phyloP scores from a whole-genome alignment of 2,797 vertebrate species.

The Pterois miles region DNA sequence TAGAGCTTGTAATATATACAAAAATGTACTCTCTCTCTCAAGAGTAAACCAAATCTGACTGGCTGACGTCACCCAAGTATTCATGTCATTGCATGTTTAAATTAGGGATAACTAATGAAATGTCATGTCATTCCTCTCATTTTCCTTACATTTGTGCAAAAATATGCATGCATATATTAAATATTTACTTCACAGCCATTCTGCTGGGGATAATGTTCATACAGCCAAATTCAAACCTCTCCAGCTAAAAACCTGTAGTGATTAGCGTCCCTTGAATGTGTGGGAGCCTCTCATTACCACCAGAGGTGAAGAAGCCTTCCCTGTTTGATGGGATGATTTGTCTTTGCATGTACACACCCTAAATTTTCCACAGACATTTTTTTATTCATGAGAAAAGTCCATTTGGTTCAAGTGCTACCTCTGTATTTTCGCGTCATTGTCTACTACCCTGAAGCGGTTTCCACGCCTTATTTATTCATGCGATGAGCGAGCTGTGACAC shows the following conservation, averaged over 20 bases:
- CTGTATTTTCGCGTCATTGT: conserved; percentile 57
- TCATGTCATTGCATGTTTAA: not conserved
- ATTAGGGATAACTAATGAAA: not conserved
- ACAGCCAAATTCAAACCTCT: not conserved
- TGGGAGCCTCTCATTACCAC: conserved; percentile 28
- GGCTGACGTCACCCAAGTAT: not conserved
- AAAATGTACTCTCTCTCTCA: not conserved
- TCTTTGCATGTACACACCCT: conserved; percentile 34
- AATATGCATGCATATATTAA: not conserved
- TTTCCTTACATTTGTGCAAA: not conserved
- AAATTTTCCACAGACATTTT: conserved; percentile 61
- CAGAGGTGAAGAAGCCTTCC: conserved; percentile 37
- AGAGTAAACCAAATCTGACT: not conserved
- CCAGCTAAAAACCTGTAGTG: not conserved
- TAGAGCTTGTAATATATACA: not conserved
- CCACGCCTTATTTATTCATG: conserved; percentile 60
- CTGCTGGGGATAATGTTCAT: not conserved
- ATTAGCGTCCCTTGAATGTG: conserved; percentile 5
- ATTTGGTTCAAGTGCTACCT: conserved; percentile 64
- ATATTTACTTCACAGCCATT: not conserved
- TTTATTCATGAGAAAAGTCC: conserved; percentile 72
- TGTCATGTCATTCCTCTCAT: not conserved
- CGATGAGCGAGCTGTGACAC: conserved; percentile 48
- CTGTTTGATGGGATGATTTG: conserved; percentile 50
- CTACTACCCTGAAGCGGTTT: conserved; percentile 46